Evolutionary conservation across 1,140 invertebrate genomes (phyloP).

Genomic region (Parasteatoda tepidariorum): DNA sequence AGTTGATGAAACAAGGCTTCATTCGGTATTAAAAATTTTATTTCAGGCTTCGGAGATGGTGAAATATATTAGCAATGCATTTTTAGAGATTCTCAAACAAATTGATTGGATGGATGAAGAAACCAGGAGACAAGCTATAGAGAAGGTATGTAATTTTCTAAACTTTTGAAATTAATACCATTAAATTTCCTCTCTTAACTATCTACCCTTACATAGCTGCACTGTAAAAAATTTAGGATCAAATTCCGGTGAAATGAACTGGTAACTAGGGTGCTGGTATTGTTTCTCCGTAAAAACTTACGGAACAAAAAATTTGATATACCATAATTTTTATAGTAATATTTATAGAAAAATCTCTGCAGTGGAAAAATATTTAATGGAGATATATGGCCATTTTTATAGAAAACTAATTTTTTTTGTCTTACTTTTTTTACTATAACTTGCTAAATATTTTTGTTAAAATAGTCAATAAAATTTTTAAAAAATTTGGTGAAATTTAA

Average conservation of each 20-base stretch:
- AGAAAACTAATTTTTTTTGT: no score
- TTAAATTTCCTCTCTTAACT: background rate
- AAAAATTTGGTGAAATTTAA: no score
- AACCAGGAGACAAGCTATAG: constrained; percentile 82
- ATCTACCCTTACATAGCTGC: background rate
- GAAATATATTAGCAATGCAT: constrained; percentile 65
- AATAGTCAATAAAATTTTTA: no score
- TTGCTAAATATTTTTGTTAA: no score
- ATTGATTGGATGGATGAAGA: constrained; percentile 92
- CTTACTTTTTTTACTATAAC: no score
- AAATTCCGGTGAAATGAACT: background rate
- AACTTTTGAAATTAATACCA: background rate
- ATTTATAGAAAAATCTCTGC: no score
- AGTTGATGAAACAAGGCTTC: no score
- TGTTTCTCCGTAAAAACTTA: no score
- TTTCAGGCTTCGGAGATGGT: constrained; percentile 64
- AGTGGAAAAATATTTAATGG: no score
- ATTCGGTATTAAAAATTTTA: no score
- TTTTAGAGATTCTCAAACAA: constrained; percentile 74
- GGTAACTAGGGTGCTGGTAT: no score
- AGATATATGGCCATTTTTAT: no score
- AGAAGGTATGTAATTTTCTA: constrained; percentile 72
- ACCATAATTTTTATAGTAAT: background rate
- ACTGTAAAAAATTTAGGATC: background rate
- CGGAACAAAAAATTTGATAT: background rate